These are phyloP conservation scores for Semnornis frantzii DNA, from an alignment of 2,113 vertebrate genomes.

Conservation along the genomic window DNA sequence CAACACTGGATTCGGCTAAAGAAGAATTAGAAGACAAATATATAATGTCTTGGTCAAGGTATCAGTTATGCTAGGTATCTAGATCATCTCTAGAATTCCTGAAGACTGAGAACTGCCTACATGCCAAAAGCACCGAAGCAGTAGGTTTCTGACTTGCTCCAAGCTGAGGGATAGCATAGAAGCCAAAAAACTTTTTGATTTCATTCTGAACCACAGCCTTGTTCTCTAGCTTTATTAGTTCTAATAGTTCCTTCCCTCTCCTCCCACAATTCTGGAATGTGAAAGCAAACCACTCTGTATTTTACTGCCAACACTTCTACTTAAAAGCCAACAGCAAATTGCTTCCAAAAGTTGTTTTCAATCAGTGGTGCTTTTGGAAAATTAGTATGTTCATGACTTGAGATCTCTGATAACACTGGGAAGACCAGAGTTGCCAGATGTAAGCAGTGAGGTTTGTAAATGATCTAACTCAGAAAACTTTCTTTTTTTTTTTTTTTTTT, in stretches of 20 bases:
- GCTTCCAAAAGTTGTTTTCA: constrained; percentile 23
- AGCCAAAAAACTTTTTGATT: rapidly evolving
- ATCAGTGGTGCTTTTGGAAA: background rate
- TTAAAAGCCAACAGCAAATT: background rate
- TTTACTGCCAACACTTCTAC: background rate
- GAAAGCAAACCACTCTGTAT: background rate
- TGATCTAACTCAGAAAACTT: background rate
- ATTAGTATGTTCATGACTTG: background rate
- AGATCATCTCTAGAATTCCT: background rate
- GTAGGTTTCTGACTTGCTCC: background rate
- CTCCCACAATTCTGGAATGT: background rate
- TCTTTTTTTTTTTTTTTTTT: background rate
- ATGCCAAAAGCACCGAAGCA: background rate
- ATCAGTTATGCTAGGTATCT: background rate
- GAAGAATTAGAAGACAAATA: background rate
- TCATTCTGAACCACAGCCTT: background rate
- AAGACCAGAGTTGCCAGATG: background rate
- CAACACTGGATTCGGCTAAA: background rate
- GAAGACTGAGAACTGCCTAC: background rate
- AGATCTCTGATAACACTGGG: background rate
- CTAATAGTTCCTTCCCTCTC: background rate
- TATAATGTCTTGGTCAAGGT: background rate
- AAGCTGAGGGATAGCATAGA: background rate
- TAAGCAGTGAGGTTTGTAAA: background rate
- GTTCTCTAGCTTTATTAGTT: background rate